Evolutionary conservation across 1,140 invertebrate genomes (phyloP), one percentile per base, ranked within the genome.

Genomic region (Pseudomyrmex pallidus): DNA sequence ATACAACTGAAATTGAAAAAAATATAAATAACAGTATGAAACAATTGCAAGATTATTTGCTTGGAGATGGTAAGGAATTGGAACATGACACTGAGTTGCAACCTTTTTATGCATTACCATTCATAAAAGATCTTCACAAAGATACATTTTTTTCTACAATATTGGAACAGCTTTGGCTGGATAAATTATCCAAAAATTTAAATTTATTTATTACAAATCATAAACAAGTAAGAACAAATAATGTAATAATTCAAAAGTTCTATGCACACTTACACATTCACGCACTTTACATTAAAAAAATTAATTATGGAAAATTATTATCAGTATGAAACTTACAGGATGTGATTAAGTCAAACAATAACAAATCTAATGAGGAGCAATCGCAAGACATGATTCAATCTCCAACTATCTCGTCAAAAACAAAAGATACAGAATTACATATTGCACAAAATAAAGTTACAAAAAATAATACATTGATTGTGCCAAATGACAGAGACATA

Each of bases 71-170:
- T 68, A 91, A 93, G 9, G 90, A 93, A 57, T 92, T 96, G 15
- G 95, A 95, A 70, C 92, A 95, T 70, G 95, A 95, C 59, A 93
- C 93, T 72, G 95, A 96, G 85, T 95, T 96, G 76, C 87, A 95
- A 72, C 94, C 95, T 8, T 96, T 94, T 87, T 96, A 95, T 90
- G 95, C 95, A 52, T 88, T 96, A 35, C 95, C 95, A 0, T 96
- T 95, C 89, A 94, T 96, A 20, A 92, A 93, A 50, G 94, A 95
- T 87, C 95, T 95, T n/a, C 92, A 93, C 77, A 86, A 92, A 44
- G 95, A 96, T 91, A 94, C 95, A 4, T 94, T 95, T 50, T 95
- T 96, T 84, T 92, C 92, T 68, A 93, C 95, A 82, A 83, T 96
- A 52, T 96, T 96, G 87, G 90, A 94, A 76, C 95, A 95, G 89